A percentile compares a stretch with the other conserved stretches of the same genome.
phyloP scores from a whole-genome alignment of 2,113 vertebrate species.

The Rostratula benghalensis region DNA sequence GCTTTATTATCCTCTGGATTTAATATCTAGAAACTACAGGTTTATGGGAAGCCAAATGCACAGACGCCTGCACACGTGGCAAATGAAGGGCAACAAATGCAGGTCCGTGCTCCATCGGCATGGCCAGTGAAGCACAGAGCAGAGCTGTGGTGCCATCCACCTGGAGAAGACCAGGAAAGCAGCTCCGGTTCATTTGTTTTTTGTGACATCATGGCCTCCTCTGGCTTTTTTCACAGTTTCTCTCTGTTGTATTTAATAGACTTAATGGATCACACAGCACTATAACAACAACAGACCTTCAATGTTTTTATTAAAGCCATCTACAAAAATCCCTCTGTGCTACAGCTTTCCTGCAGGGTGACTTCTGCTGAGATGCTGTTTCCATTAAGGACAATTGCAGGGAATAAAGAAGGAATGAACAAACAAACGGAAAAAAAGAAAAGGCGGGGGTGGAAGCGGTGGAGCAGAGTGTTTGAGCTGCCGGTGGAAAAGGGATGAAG shows the following conservation, averaged over 20 bases:
- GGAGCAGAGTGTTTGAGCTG: neutral
- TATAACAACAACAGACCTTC: slow-evolving; percentile 67
- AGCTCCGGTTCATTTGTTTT: slow-evolving; percentile 24
- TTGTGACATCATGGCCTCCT: slow-evolving; percentile 57
- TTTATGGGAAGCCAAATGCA: neutral
- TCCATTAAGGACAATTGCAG: slow-evolving; percentile 64
- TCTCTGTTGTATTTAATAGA: slow-evolving; percentile 66
- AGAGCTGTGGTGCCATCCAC: neutral
- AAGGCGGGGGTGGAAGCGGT: neutral
- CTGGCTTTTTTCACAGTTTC: slow-evolving; percentile 65
- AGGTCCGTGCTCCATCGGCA: neutral
- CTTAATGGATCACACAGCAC: slow-evolving; percentile 71
- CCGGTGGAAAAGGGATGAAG: neutral
- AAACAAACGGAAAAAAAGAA: slow-evolving; percentile 48
- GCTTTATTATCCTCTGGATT: neutral
- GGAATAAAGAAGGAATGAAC: slow-evolving; percentile 41
- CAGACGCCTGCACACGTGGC: neutral
- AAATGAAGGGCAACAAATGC: neutral
- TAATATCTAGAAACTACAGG: neutral
- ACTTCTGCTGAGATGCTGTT: slow-evolving; percentile 58
- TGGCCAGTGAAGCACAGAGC: neutral
- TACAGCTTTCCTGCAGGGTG: slow-evolving; percentile 52
- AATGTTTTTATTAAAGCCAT: slow-evolving; percentile 73
- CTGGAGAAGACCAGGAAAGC: neutral
- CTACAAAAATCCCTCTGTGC: slow-evolving; percentile 63